Conservation (phyloP, 2,888 invertebrate genomes). For the Polyploca ridens region DNA sequence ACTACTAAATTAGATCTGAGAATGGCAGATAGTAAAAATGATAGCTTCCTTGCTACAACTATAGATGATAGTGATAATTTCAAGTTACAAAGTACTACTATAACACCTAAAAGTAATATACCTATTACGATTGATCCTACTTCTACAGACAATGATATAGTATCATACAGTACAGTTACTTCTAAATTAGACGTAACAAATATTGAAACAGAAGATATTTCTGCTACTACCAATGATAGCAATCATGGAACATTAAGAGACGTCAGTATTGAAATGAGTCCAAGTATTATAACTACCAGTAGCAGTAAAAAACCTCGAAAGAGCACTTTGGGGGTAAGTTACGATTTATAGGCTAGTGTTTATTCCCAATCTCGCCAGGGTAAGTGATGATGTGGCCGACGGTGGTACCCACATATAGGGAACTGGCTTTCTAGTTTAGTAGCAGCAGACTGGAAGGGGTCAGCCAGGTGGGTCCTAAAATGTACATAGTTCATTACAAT, state of each 20-base stretch:
- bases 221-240: neutral
- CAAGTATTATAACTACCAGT: neutral
- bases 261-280: neutral
- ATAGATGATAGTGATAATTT: neutral
- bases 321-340: conserved; percentile 50
- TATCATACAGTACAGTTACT: neutral
- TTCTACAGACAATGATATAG: neutral
- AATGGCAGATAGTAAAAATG: neutral
- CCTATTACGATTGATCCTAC: neutral
- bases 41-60: neutral
- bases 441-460: no score
- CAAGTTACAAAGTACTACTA: neutral
- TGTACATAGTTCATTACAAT: no score
- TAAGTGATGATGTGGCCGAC: no score
- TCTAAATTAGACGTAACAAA: neutral
- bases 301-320: conserved; percentile 26
- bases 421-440: no score
- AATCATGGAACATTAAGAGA: neutral
- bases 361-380: no score
- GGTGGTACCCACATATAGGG: no score
- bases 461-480: no score
- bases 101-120: neutral
- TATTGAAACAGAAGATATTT: neutral
- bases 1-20: neutral
- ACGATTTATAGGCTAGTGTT: neutral